These are phyloP conservation scores for Apamea monoglypha DNA, from an alignment of 2,888 invertebrate species.

Conservation along the genomic window DNA sequence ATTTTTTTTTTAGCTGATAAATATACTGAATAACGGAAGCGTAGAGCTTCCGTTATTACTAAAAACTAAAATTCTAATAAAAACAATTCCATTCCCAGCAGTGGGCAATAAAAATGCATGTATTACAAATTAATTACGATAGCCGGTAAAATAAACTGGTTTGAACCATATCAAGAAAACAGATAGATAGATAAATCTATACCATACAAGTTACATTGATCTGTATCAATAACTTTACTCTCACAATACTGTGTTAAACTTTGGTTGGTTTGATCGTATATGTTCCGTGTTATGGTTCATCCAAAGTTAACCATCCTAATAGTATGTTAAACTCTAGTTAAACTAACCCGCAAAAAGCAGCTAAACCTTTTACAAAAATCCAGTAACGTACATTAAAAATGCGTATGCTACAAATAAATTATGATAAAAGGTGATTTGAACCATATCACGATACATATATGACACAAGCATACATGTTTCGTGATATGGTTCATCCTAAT, in stretches of 20 bases:
- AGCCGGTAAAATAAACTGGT: background rate
- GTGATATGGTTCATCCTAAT: background rate
- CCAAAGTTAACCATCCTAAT: too few species aligned
- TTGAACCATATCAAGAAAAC: background rate
- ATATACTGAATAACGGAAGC: background rate
- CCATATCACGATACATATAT: too few species aligned
- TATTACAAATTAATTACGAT: conserved; percentile 18
- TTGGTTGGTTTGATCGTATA: background rate
- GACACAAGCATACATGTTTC: background rate
- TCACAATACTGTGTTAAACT: background rate
- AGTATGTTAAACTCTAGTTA: background rate
- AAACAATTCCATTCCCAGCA: background rate
- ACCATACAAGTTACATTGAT: background rate
- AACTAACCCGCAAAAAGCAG: background rate
- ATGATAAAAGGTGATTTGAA: background rate
- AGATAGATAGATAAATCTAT: background rate
- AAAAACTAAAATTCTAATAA: background rate
- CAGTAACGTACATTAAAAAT: background rate
- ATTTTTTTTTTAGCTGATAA: too few species aligned
- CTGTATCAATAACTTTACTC: background rate
- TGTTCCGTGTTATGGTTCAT: too few species aligned
- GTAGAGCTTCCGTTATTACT: too few species aligned
- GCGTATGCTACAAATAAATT: background rate
- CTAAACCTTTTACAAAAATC: background rate
- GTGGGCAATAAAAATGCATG: conserved; percentile 8